Evolutionary conservation across 2,797 vertebrate species (phyloP), one percentile per base, ranked within the genome.

Genomic region (Lepus oiostolus): DNA sequence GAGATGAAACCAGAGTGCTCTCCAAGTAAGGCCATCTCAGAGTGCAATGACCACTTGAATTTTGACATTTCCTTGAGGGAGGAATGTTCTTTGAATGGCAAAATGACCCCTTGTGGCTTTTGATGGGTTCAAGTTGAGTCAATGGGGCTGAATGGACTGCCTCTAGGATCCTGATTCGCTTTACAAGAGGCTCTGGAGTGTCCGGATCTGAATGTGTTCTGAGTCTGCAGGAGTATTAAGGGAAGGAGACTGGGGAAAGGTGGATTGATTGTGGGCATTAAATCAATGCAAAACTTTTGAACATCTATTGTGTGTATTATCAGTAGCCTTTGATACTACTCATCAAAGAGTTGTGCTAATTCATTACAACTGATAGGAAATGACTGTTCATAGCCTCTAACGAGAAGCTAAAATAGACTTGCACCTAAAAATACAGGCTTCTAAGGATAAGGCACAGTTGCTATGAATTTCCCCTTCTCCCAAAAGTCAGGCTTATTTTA

Each of bases 291-390:
- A 85, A 89, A 75, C 47, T 83, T 35, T 90, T 84, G 89, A 85
- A 93, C 74, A 28, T 94, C 81, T 91, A 91, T 95, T 95, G 87
- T 94, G 76, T 79, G 82, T 68, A 10, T 74, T 89, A 70, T 84
- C 85, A 92, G 83, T 90, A 92, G 96, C 87, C 87, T 96, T 96
- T 96, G 96, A 93, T 95, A 38, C 28, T 68, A 80, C 63, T 85
- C 90, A 95, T 96, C 85, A 96, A 91, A 95, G 77, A 80, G 42
- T 86, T 93, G 90, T 88, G 75, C 58, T 88, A 93, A 95, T 94
- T 96, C 75, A 77, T 97, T 93, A 83, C 38, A 71, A 77, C 30
- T 77, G 88, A 96, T 42, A 9, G 68, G 77, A 95, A 96, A 91
- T 80, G 91, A 54, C 84, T 79, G 71, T 76, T 85, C 80, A 93